Evolutionary conservation across 1,140 invertebrate species (phyloP).

Genomic region (Solenopsis fugax): DNA sequence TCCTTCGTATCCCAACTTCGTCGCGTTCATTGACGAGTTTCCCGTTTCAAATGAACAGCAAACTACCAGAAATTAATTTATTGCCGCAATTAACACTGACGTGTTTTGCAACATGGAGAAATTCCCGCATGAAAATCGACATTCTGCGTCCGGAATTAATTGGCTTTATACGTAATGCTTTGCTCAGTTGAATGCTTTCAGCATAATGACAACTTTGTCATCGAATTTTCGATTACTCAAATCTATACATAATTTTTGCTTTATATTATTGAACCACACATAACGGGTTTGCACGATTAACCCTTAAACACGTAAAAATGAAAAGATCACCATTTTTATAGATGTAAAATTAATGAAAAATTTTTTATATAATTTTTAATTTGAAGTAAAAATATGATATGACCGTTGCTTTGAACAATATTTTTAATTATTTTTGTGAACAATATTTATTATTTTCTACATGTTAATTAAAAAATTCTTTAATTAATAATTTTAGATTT

Average conservation of each 20-base stretch:
- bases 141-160: slow-evolving; percentile 18
- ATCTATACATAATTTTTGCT: background rate
- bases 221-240: slow-evolving; percentile 21
- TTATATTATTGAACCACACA: background rate
- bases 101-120: slow-evolving; percentile 19
- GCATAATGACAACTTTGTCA: slow-evolving; percentile 24
- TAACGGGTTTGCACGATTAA: background rate
- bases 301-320: too few species aligned
- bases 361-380: background rate
- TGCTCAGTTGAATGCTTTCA: slow-evolving; percentile 37
- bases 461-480: background rate
- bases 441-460: background rate
- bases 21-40: background rate
- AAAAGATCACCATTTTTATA: background rate
- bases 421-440: background rate
- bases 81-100: slow-evolving; percentile 38
- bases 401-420: background rate
- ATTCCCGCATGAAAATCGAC: slow-evolving; percentile 43
- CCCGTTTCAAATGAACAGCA: slow-evolving; percentile 31
- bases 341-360: background rate
- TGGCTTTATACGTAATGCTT: slow-evolving; percentile 22
- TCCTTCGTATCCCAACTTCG: slow-evolving; percentile 12
- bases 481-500: background rate
- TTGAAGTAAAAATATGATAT: background rate
- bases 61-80: slow-evolving; percentile 58